These are phyloP conservation scores for Porphyrio hochstetteri DNA, from an alignment of 2,113 vertebrate species.

Conservation along the genomic window DNA sequence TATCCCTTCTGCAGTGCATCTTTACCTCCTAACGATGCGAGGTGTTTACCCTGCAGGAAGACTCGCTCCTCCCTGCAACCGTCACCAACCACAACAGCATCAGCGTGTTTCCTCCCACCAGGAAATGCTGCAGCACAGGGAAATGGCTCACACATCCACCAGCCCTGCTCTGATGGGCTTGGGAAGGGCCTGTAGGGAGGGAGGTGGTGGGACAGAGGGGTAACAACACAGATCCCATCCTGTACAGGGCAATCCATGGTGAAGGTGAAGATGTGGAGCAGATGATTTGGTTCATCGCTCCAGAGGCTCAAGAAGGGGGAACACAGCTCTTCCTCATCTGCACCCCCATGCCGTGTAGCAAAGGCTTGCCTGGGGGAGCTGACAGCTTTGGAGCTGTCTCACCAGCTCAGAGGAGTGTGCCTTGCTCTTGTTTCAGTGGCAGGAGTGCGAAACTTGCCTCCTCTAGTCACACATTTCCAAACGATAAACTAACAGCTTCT, in stretches of 20 bases:
- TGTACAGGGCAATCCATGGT: not conserved
- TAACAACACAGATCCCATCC: not conserved
- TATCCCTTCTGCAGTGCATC: not conserved
- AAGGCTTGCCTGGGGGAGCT: not conserved
- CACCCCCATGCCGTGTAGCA: not conserved
- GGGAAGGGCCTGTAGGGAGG: not conserved
- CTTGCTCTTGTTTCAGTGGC: not conserved
- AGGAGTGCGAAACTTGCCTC: not conserved
- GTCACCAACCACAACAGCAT: not conserved
- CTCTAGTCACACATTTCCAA: slow-evolving; percentile 19
- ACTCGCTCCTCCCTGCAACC: not conserved
- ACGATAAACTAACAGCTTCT: slow-evolving; percentile 5
- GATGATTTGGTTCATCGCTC: not conserved
- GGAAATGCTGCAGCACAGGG: not conserved
- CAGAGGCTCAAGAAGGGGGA: not conserved
- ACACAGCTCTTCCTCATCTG: not conserved
- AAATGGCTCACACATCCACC: not conserved
- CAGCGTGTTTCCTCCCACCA: not conserved
- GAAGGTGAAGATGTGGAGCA: not conserved
- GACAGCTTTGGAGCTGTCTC: not conserved
- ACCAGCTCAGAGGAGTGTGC: not conserved
- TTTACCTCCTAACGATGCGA: not conserved
- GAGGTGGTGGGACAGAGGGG: rapidly evolving
- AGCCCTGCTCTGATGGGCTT: not conserved
- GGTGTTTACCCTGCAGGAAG: not conserved